Evolutionary conservation across 2,113 vertebrate species (phyloP).

Genomic region (Pterophyllum scalare): DNA sequence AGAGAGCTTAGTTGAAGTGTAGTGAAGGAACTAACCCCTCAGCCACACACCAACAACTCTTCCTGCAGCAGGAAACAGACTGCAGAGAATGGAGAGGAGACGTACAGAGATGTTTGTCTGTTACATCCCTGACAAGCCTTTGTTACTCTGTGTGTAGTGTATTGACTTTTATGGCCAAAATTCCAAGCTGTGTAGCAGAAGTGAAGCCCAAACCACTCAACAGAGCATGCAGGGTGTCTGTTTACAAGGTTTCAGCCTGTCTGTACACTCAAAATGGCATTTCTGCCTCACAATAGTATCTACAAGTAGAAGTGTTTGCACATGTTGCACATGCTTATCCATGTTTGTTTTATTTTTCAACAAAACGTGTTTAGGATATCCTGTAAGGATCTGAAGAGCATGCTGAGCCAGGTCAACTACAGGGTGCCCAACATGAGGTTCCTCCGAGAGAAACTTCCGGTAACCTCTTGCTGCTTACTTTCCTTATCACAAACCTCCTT

Average conservation of each 20-base stretch:
- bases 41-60: slow-evolving; percentile 59
- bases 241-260: background rate
- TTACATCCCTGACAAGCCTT: slow-evolving; percentile 55
- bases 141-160: slow-evolving; percentile 30
- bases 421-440: slow-evolving; percentile 97
- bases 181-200: slow-evolving; percentile 40
- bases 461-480: slow-evolving; percentile 69
- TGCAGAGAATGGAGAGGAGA: slow-evolving; percentile 70
- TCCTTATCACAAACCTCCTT: slow-evolving; percentile 14
- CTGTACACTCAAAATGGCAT: background rate
- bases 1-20: slow-evolving; percentile 43
- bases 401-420: slow-evolving; percentile 98
- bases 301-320: background rate
- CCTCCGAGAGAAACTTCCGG: slow-evolving; percentile 93
- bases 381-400: slow-evolving; percentile 96
- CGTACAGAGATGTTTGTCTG: slow-evolving; percentile 67
- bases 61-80: slow-evolving; percentile 79
- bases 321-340: slow-evolving; percentile 14
- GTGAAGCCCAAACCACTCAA: slow-evolving; percentile 14
- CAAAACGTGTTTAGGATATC: slow-evolving; percentile 87
- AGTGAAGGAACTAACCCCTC: slow-evolving; percentile 64
- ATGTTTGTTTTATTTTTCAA: slow-evolving; percentile 43
- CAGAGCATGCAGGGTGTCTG: background rate
- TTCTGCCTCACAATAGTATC: background rate
- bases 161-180: slow-evolving; percentile 42